These are phyloP conservation scores for Halictus rubicundus DNA, from an alignment of 1,140 invertebrate genomes.

Conservation along the genomic window DNA sequence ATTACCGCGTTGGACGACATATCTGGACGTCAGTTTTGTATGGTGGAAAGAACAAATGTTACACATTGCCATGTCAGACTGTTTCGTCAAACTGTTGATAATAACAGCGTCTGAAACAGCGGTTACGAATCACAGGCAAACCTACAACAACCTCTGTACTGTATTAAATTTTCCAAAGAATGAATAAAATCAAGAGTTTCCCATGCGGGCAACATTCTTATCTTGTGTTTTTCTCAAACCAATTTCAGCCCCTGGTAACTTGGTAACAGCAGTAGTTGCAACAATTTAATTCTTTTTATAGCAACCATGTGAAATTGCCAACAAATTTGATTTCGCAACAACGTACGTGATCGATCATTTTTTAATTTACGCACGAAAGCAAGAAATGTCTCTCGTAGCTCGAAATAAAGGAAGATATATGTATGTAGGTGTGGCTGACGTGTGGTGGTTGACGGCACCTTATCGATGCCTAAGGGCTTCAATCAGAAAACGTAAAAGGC, in stretches of 20 bases:
- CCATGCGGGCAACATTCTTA: background rate
- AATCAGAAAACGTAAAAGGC: background rate
- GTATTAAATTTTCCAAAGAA: background rate
- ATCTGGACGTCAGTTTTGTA: too few relatives aligned
- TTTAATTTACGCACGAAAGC: background rate
- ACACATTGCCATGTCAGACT: background rate
- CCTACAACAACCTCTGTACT: background rate
- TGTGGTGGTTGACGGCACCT: too few relatives aligned
- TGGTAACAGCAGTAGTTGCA: background rate
- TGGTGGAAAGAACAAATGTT: too few relatives aligned
- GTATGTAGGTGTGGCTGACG: too few relatives aligned
- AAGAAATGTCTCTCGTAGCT: background rate
- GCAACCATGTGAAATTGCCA: background rate
- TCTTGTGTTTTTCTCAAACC: background rate
- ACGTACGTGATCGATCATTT: too few relatives aligned
- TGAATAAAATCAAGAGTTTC: constrained; percentile 12
- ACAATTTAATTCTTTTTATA: background rate
- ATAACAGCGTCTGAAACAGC: background rate
- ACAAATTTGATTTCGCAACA: background rate
- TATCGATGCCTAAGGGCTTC: background rate
- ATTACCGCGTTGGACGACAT: background rate
- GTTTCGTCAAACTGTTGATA: background rate
- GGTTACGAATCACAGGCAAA: background rate
- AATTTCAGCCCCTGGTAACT: background rate
- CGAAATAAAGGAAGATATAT: background rate